Evolutionary conservation across 2,797 vertebrate genomes (phyloP).

Genomic region (Lagorchestes hirsutus): DNA sequence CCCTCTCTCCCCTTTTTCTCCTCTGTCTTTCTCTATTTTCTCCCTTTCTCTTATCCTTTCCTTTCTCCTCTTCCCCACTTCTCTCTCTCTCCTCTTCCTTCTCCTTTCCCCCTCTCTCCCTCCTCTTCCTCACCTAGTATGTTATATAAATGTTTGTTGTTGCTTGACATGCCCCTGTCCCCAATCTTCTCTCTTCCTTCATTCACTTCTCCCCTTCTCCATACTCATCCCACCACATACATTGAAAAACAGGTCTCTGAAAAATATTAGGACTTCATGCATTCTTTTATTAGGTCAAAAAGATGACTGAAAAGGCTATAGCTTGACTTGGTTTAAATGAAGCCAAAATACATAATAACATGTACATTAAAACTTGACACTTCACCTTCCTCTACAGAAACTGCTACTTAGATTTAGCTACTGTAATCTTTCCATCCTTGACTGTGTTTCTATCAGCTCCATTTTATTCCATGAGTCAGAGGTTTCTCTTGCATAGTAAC

Average conservation of each 20-base stretch:
- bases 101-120: neutral
- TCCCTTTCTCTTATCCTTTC: neutral
- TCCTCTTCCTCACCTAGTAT: neutral
- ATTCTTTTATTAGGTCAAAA: slow-evolving; percentile 7
- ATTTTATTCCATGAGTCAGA: neutral
- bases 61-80: neutral
- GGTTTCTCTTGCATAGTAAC: neutral
- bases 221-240: neutral
- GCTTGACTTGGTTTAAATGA: neutral
- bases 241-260: neutral
- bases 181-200: neutral
- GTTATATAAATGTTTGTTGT: neutral
- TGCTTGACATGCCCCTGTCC: neutral
- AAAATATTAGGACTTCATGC: neutral
- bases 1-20: neutral
- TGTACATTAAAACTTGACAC: neutral
- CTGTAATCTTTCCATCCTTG: neutral
- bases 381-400: neutral
- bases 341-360: neutral
- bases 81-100: neutral
- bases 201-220: neutral
- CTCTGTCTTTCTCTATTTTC: neutral
- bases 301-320: slow-evolving; percentile 11
- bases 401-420: neutral
- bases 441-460: neutral